Evolutionary conservation across 2,797 vertebrate species (phyloP), one percentile per base, ranked within the genome.

Genomic region (Schizothorax lantsangensis): DNA sequence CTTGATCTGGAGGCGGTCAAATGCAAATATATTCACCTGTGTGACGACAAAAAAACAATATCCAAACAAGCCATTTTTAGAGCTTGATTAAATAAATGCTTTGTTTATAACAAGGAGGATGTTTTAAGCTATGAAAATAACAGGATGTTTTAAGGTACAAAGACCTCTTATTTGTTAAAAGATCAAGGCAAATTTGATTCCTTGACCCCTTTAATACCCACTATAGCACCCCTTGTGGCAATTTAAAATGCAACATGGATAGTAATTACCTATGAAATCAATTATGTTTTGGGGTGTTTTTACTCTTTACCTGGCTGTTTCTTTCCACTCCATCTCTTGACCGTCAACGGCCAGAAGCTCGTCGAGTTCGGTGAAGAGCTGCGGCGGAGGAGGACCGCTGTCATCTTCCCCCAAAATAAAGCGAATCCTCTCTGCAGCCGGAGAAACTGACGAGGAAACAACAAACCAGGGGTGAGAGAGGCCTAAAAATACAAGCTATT

Each of bases 321-420:
- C 98, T 91, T 98, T 98, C 98, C 98, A 99, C 85, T 99, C 98
- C 97, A 99, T 97, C 94, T 99, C 98, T 90, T 99, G 98, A 4
- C 97, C 98, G 0, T 99, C 97, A 43, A 97, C 93, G 0, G 96
- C 89, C 92, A 99, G 95, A 0, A 99, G 96, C 15, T 99, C 98
- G 6, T 99, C 98, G 93, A 99, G 95, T 93, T 99, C 98, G 0
- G 98, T 99, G 94, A 99, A 99, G 93, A 99, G 98, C 92, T 99
- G 98, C 0, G 98, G 98, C 0, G 97, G 98, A 0, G 97, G 96
- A 0, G 97, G 97, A n/a, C 97, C 97, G 86, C 98, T 97, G 90
- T 99, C 98, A 49, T 99, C 98, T 91, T 99, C 98, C 0, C 98
- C 98, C 80, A 99, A 94, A 90, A 99, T 99, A 91, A 99, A 99